A percentile compares a stretch with the other conserved stretches of the same genome.
phyloP scores from a whole-genome alignment of 2,888 invertebrate species.

The Hypena proboscidalis region DNA sequence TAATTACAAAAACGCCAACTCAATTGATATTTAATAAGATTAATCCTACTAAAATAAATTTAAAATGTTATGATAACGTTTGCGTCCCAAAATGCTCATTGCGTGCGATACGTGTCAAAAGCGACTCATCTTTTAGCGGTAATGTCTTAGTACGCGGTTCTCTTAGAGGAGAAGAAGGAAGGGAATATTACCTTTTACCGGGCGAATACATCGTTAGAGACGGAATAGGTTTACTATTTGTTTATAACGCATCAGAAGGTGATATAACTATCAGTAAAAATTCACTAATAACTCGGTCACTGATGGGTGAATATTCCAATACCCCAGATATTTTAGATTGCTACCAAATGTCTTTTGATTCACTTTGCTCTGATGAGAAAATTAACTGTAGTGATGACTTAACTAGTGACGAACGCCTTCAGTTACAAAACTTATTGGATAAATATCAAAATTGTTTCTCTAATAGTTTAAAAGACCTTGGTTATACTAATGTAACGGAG shows the following conservation, averaged over 20 bases:
- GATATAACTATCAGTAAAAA: no score
- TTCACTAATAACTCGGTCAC: no score
- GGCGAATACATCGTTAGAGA: no score
- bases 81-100: neutral
- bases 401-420: neutral
- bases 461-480: neutral
- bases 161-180: no score
- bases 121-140: no score
- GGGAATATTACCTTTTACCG: no score
- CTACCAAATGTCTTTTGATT: neutral
- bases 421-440: neutral
- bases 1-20: neutral
- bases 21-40: neutral
- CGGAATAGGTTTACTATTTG: no score
- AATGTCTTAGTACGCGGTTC: no score
- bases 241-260: no score
- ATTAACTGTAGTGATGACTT: neutral
- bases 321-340: no score
- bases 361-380: no score
- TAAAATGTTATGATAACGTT: neutral
- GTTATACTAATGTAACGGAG: neutral
- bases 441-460: conserved; percentile 3
- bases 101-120: neutral
- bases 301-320: no score
- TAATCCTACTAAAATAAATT: neutral